Evolutionary conservation across 2,113 vertebrate species (phyloP).

Genomic region (Xiphorhynchus elegans): DNA sequence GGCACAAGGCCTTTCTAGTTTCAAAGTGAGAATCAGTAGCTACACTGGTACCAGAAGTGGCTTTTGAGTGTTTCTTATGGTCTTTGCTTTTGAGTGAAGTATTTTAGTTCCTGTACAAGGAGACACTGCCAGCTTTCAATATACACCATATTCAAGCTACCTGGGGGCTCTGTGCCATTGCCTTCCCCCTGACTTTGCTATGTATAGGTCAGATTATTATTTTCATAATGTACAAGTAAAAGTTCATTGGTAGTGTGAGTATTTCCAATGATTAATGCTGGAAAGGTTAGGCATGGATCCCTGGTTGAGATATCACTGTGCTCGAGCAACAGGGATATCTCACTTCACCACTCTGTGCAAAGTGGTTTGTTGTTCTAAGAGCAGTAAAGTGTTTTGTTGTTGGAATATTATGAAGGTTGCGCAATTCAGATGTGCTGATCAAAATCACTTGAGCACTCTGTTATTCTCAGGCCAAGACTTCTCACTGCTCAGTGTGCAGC

Average conservation of each 20-base stretch:
- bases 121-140: not conserved
- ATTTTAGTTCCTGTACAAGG: not conserved
- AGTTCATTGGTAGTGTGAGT: not conserved
- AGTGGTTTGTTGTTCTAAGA: not conserved
- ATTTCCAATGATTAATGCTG: not conserved
- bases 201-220: not conserved
- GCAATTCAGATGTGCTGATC: not conserved
- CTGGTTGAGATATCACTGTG: not conserved
- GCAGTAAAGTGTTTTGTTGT: not conserved
- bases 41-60: not conserved
- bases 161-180: not conserved
- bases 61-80: not conserved
- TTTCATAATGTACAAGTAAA: not conserved
- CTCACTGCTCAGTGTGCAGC: not conserved
- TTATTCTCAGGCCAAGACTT: not conserved
- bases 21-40: slow-evolving; percentile 6
- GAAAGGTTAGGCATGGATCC: not conserved
- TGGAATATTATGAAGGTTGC: not conserved
- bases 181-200: not conserved
- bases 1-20: not conserved
- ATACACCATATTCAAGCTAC: not conserved
- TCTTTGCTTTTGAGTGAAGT: not conserved
- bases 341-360: not conserved
- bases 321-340: not conserved
- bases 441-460: not conserved